Percentiles rank a stretch among this genome's conserved stretches.
Evolutionary conservation across 2,888 invertebrate species (phyloP).

Genomic region (Lasius fuliginosus): DNA sequence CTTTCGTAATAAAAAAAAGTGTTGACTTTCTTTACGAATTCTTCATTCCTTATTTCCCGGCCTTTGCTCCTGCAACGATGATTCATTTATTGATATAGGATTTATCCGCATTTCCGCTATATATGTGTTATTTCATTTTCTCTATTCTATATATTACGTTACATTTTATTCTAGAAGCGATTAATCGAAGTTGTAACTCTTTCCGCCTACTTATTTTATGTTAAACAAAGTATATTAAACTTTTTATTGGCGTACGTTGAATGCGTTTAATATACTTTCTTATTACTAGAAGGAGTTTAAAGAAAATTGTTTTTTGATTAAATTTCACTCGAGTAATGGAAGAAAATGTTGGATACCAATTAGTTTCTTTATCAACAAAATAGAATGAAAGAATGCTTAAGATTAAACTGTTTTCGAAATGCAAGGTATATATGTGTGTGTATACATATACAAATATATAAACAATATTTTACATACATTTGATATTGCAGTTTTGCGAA

Average conservation of each 20-base stretch:
- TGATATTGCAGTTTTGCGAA: background rate
- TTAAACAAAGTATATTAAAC: constrained; percentile 24
- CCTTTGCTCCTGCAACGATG: background rate
- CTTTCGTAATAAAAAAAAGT: background rate
- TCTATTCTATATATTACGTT: background rate
- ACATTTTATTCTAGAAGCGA: background rate
- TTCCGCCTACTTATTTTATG: constrained; percentile 1
- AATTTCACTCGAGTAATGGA: background rate
- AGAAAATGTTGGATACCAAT: background rate
- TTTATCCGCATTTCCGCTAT: constrained; percentile 4
- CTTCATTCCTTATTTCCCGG: background rate
- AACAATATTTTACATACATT: too few species aligned
- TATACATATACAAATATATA: background rate
- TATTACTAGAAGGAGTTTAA: constrained; percentile 20
- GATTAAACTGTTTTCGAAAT: background rate
- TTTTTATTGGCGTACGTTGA: constrained; percentile 23
- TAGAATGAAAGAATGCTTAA: background rate
- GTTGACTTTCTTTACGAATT: background rate
- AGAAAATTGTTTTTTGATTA: constrained; percentile 35
- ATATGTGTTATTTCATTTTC: background rate
- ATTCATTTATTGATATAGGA: constrained; percentile 1
- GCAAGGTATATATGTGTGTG: too few species aligned
- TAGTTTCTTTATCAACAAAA: constrained; percentile 25
- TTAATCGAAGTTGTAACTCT: constrained; percentile 11
- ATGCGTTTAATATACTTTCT: constrained; percentile 28